Evolutionary conservation across 2,797 vertebrate species (phyloP).

Genomic region (Mionectes olivaceus): DNA sequence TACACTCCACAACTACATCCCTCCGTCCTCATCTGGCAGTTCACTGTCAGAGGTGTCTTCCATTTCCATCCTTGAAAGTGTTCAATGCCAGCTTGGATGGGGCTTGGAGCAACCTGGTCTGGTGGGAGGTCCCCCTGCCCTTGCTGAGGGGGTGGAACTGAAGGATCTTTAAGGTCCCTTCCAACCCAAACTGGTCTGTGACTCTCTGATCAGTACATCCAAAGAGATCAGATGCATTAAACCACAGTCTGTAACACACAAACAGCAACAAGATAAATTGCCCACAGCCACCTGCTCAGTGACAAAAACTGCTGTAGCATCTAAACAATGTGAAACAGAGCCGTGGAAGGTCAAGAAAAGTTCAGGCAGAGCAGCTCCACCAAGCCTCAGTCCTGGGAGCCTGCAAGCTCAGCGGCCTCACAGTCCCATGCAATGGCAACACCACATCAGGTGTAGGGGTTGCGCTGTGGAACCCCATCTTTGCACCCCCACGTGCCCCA

Average conservation of each 20-base stretch:
- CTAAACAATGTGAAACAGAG: not conserved
- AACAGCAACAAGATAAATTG: not conserved
- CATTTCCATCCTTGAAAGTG: not conserved
- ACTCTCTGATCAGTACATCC: not conserved
- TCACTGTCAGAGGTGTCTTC: not conserved
- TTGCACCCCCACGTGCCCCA: rapidly evolving
- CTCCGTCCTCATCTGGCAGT: not conserved
- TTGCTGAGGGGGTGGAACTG: not conserved
- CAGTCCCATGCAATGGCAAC: rapidly evolving
- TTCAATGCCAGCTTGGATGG: not conserved
- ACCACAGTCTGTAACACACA: not conserved
- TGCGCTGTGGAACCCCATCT: rapidly evolving
- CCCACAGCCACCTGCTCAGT: not conserved
- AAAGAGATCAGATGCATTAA: not conserved
- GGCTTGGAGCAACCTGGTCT: not conserved
- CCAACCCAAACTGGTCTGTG: not conserved
- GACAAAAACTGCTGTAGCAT: not conserved
- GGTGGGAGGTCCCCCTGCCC: not conserved
- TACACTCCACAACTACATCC: not conserved
- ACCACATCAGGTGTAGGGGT: rapidly evolving
- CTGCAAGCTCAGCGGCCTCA: not conserved
- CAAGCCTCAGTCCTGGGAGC: not conserved
- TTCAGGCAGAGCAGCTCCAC: not conserved
- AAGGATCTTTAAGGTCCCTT: not conserved
- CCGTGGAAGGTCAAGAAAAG: not conserved